Conservation (phyloP, 1,140 invertebrate species). For the Mercenaria mercenaria region DNA sequence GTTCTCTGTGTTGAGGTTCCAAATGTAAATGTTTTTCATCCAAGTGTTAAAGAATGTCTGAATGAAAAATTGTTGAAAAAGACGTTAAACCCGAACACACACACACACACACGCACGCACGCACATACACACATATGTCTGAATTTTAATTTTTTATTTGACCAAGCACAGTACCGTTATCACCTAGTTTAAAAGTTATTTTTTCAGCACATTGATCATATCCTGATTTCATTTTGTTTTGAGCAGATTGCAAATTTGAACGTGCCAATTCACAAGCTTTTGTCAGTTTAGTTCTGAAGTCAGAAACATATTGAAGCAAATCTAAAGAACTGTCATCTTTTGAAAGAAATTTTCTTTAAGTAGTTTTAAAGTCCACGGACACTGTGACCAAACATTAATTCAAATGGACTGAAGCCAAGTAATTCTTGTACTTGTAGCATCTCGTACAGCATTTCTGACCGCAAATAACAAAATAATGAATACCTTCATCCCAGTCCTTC, state of each 20-base stretch:
- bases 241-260: constrained; percentile 45
- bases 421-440: constrained; percentile 64
- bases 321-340: not conserved
- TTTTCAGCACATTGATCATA: too few species aligned
- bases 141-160: too few species aligned
- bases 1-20: too few species aligned
- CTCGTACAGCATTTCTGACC: constrained; percentile 54
- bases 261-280: constrained; percentile 61
- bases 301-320: constrained; percentile 58
- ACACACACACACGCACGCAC: too few species aligned
- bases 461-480: constrained; percentile 69
- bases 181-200: too few species aligned
- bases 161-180: too few species aligned
- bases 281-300: constrained; percentile 56
- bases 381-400: constrained; percentile 19
- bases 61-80: too few species aligned
- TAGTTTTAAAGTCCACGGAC: constrained; percentile 66
- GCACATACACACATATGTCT: too few species aligned
- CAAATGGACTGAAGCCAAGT: constrained; percentile 60
- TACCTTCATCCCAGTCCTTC: constrained; percentile 64
- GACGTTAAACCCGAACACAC: too few species aligned
- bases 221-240: constrained; percentile 64
- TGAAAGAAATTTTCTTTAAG: constrained; percentile 61
- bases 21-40: too few species aligned
- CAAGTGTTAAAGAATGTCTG: too few species aligned